A percentile compares a stretch with the other conserved stretches of the same genome.
Evolutionary conservation across 2,113 vertebrate genomes (phyloP).

Genomic region (Rhinoptilus africanus): DNA sequence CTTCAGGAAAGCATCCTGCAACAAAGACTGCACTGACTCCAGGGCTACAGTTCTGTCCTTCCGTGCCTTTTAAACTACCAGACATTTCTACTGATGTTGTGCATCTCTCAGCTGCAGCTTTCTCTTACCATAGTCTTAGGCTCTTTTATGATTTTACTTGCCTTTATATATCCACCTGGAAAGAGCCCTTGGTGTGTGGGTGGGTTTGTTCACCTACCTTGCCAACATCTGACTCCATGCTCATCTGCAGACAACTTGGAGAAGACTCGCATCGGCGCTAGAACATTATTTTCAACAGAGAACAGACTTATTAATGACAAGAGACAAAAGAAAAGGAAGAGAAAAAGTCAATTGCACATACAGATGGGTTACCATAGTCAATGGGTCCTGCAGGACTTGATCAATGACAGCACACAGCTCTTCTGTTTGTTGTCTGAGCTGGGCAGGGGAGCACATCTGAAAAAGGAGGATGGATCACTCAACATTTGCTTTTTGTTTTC

Average conservation of each 20-base stretch:
- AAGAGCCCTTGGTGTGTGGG: not conserved
- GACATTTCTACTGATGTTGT: not conserved
- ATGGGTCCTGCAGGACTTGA: slow-evolving; percentile 84
- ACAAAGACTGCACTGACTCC: not conserved
- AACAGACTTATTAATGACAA: not conserved
- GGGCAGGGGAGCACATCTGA: slow-evolving; percentile 89
- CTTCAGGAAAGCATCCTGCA: not conserved
- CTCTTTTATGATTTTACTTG: not conserved
- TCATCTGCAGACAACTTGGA: slow-evolving; percentile 68
- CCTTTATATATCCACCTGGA: not conserved
- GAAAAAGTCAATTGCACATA: not conserved
- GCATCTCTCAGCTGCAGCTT: not conserved
- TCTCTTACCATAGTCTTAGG: not conserved
- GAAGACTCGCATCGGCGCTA: slow-evolving; percentile 69
- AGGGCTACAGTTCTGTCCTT: not conserved
- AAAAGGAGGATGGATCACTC: slow-evolving; percentile 30
- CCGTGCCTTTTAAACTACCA: not conserved
- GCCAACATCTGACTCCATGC: slow-evolving; percentile 43
- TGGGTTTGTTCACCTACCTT: slow-evolving; percentile 76
- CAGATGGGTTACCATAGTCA: slow-evolving; percentile 76
- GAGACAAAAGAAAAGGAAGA: not conserved
- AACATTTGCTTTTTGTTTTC: not conserved
- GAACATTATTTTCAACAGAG: slow-evolving; percentile 24
- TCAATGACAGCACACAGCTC: slow-evolving; percentile 92
- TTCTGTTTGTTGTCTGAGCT: slow-evolving; percentile 89